phyloP scores from a whole-genome alignment of 2,797 vertebrate species.

The Mus caroli region DNA sequence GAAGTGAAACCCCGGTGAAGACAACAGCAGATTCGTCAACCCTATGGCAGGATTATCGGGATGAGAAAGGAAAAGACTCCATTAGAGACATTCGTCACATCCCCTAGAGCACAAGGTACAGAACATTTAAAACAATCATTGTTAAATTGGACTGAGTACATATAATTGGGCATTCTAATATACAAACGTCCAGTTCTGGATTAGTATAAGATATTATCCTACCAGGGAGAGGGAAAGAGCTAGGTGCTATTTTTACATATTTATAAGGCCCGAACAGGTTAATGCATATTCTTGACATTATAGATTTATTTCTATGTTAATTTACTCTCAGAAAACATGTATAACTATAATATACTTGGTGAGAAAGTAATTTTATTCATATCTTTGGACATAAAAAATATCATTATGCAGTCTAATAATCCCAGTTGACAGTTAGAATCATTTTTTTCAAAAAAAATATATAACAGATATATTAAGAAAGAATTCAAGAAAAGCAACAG shows the following conservation, averaged over 20 bases:
- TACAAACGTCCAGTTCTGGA: conserved; percentile 51
- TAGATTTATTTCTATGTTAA: conserved; percentile 85
- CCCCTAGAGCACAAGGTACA: background rate
- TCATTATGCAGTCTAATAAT: conserved; percentile 84
- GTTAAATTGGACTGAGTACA: conserved; percentile 41
- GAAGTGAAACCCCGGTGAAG: background rate
- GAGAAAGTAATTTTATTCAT: conserved; percentile 84
- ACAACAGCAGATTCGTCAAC: background rate
- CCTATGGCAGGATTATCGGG: background rate
- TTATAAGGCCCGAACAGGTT: conserved; percentile 79
- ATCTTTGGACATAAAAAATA: conserved; percentile 85
- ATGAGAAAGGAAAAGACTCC: background rate
- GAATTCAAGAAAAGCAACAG: conserved; percentile 74
- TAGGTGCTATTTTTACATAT: conserved; percentile 78
- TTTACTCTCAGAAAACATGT: conserved; percentile 82
- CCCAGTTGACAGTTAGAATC: conserved; percentile 81
- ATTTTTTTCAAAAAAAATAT: conserved; percentile 74
- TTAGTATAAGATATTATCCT: conserved; percentile 18
- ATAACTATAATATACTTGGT: conserved; percentile 74
- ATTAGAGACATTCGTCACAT: background rate
- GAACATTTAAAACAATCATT: background rate
- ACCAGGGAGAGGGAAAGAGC: conserved; percentile 36
- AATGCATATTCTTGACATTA: conserved; percentile 81
- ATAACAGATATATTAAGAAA: conserved; percentile 76
- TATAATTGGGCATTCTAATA: conserved; percentile 3